Percentiles rank a stretch among this genome's conserved stretches.
Conservation (phyloP, 92 coral and sea anemone species). For the Phenganax marumi region DNA sequence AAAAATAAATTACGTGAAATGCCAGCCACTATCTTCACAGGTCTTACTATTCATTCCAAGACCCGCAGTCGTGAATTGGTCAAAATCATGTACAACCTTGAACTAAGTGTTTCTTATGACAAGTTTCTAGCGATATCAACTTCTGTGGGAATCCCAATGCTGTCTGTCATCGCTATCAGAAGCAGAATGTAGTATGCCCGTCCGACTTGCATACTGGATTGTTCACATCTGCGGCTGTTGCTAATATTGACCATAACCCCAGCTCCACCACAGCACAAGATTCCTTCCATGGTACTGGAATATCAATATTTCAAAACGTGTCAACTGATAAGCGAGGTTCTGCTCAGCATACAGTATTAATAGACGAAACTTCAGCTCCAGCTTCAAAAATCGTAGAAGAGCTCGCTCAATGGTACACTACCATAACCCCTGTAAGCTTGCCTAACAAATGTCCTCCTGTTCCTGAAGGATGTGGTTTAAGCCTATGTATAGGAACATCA, state of each 20-base stretch:
- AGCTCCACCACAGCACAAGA: constrained; percentile 55
- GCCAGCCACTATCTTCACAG: constrained; percentile 58
- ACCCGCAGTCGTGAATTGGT: constrained; percentile 64
- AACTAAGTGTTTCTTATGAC: constrained; percentile 58
- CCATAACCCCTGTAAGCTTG: background rate
- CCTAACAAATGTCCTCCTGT: no score
- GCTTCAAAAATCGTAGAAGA: constrained; percentile 6
- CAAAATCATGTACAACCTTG: constrained; percentile 49
- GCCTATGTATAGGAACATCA: constrained; percentile 7
- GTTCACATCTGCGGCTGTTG: constrained; percentile 61
- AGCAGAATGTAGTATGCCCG: constrained; percentile 58
- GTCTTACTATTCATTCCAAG: constrained; percentile 58
- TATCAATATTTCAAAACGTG: constrained; percentile 54
- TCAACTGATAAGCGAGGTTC: constrained; percentile 15
- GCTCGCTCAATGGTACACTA: constrained; percentile 20
- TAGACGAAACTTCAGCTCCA: background rate
- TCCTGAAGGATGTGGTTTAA: no score
- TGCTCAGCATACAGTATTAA: background rate
- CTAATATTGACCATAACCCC: constrained; percentile 64
- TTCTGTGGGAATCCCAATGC: constrained; percentile 58
- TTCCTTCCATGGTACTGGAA: constrained; percentile 68
- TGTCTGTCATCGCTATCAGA: constrained; percentile 45
- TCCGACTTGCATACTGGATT: constrained; percentile 30
- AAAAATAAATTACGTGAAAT: constrained; percentile 38
- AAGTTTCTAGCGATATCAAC: constrained; percentile 58